Base-by-base conservation (phyloP, 2,888 invertebrate species). In the Lasius fuliginosus region DNA sequence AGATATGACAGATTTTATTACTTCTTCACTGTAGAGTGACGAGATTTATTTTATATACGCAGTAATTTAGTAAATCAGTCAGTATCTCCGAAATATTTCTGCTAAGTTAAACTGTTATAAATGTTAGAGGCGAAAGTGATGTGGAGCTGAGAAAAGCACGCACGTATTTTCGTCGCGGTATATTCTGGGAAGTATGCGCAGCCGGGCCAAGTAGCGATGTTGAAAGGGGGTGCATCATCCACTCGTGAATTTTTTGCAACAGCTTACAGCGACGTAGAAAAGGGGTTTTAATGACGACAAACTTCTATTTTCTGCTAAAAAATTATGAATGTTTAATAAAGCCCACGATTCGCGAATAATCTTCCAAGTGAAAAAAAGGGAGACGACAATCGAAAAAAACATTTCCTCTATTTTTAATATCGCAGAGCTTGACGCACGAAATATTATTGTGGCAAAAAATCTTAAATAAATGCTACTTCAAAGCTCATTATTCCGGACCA, bases 181-280 rank as follows among this genome's bases (percentile, higher is more conserved):
- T 92, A 92, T 92, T 92, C 92, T 91, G 86, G 92, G 92, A 92
- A 89, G 90, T 90, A 92, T 92, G 92, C 90, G 36, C 76, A 30
- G 84, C 82, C 71, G 75, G 58, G 82, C 74, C 67, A 15, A 77
- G 84, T 82, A 76, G 85, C 84, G 84, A 67, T 83, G 82, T 85
- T 64, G 46, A 82, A 86, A 76, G 87, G 82, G 86, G 46, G 62
- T 86, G 84, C 64, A 60, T 85, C 90, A 89, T 91, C 87, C 87
- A 71, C 56, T 85, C 69, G 82, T 83, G 65, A 85, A 88, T 84
- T 89, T 83, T 67, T 83, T 42, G 33, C 79, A 30, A 82, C 56
- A 75, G 82, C n/a, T 49, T 30, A 4, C n/a, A 30, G 18, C 69
- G n/a, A 30, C 27, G 9, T 33, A 9, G 1, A 53, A 23, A 15